These are phyloP conservation scores for Hetaerina titia DNA, from an alignment of 2,888 invertebrate genomes.

Conservation along the genomic window DNA sequence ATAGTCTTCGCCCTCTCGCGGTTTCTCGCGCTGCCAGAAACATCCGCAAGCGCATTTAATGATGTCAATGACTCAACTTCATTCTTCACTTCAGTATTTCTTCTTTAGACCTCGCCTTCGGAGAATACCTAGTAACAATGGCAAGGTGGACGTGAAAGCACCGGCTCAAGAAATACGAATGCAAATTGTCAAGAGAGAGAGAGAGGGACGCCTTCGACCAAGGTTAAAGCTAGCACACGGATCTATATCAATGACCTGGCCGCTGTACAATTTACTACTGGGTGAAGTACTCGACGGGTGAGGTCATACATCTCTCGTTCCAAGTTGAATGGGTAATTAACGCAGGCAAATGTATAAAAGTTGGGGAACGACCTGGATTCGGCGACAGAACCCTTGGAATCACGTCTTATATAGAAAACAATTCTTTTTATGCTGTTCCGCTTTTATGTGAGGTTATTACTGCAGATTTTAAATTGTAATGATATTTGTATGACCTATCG, in stretches of 20 bases:
- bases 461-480: too few species aligned
- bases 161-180: neutral
- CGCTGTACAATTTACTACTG: neutral
- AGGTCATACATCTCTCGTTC: neutral
- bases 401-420: too few species aligned
- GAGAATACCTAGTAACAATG: neutral
- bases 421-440: too few species aligned
- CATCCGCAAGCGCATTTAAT: neutral
- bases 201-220: neutral
- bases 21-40: neutral
- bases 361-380: neutral
- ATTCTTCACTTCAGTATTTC: neutral
- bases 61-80: conserved; percentile 32
- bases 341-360: neutral
- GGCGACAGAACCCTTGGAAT: neutral
- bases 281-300: neutral
- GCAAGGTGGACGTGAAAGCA: neutral
- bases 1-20: neutral
- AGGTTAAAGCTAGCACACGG: neutral
- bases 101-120: neutral
- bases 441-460: too few species aligned
- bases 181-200: neutral
- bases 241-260: neutral
- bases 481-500: too few species aligned
- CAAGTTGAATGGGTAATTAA: neutral